phyloP scores from a whole-genome alignment of 2,888 invertebrate species.

The Tribolium freemani region DNA sequence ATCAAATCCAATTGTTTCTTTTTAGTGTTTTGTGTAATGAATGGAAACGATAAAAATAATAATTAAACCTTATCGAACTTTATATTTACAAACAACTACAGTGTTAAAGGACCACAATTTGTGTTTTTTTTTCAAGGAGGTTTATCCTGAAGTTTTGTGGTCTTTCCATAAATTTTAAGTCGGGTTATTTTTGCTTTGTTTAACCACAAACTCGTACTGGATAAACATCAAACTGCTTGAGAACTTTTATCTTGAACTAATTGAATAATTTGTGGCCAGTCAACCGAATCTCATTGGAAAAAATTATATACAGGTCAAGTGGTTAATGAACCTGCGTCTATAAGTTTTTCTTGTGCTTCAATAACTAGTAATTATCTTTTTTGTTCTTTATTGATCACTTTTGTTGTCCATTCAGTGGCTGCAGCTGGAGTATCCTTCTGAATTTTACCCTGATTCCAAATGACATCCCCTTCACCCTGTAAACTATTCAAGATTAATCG shows the following conservation, averaged over 20 bases:
- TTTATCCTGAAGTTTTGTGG: no score
- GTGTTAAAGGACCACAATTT: no score
- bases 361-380: background rate
- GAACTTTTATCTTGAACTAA: background rate
- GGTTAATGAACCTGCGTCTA: background rate
- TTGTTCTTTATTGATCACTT: background rate
- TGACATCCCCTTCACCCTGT: background rate
- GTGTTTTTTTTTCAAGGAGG: no score
- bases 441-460: background rate
- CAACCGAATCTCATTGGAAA: background rate
- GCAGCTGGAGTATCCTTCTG: background rate
- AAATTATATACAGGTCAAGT: background rate
- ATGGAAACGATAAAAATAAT: no score
- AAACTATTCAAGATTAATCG: slow-evolving; percentile 17
- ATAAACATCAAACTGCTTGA: background rate
- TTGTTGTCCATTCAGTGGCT: background rate
- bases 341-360: background rate
- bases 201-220: no score
- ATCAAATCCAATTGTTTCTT: no score
- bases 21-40: no score
- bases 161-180: no score
- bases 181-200: no score
- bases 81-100: no score
- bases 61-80: no score
- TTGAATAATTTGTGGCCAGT: background rate